Base-by-base conservation (phyloP, 2,888 invertebrate species). In the Dilophus febrilis region DNA sequence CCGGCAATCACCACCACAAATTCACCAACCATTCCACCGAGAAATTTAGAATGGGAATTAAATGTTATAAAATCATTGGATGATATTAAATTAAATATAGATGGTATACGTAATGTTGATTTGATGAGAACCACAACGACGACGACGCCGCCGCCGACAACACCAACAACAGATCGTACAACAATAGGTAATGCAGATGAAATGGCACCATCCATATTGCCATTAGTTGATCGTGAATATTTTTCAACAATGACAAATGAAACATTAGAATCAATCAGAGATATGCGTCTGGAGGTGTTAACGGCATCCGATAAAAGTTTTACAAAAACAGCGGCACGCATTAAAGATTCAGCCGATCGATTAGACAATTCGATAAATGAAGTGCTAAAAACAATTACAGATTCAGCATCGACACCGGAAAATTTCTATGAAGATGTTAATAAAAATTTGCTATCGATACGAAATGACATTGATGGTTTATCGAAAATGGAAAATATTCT, bases 401-500 rank as follows among this genome's bases (percentile, higher is more conserved):
- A 70, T 45, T 13, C 28, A 11, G 66, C 70, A 50, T 59, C 64
- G 1, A 54, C 71, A 59, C 62, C 68, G 3, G 72, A 70, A 48
- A 68, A 61, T 42, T 70, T 68, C 43, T 73, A 67, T 51, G 56
- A 57, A 35, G 68, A 70, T 49, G 65, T 73, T 46, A 64, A 68
- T 31, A 59, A 64, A 37, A 70, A 66, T 48, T 73, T 71, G 47
- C 67, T 65, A 35, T 59, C 68, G 8, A 52, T 77, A 33, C 64
- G 64, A 36, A 64, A 57, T 27, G 74, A 74, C 53, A 65, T 73
- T 44, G 55, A 56, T 32, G 50, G 53, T 0, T 63, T 87, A 38
- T 67, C 72, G 3, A 82, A 80, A 54, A 74, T 79, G 42, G 85
- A 86, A 53, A 73, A 77, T 47, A 76, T 87, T 3, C 69, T 87